phyloP scores from a whole-genome alignment of 2,113 vertebrate genomes.

The Xenopus laevis region DNA sequence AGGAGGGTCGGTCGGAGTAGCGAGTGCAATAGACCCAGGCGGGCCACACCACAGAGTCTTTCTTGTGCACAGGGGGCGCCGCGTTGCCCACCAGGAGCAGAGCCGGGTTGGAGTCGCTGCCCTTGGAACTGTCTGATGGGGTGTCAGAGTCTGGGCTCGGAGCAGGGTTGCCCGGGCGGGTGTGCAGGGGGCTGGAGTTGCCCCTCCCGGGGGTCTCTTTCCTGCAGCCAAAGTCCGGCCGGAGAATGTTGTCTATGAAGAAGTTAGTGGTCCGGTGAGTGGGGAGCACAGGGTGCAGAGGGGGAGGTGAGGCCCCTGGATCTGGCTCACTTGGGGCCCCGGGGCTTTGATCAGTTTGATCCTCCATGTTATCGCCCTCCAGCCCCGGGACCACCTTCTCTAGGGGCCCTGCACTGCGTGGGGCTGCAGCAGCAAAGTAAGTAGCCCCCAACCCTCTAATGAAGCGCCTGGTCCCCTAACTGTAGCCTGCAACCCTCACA shows the following conservation, averaged over 20 bases:
- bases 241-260: slow-evolving; percentile 93
- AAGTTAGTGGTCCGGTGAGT: slow-evolving; percentile 89
- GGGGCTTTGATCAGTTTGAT: slow-evolving; percentile 67
- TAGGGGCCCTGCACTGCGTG: neutral
- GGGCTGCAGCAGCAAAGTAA: neutral
- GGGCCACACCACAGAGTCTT: slow-evolving; percentile 87
- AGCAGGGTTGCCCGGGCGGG: slow-evolving; percentile 69
- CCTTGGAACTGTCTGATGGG: slow-evolving; percentile 81
- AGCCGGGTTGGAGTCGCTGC: slow-evolving; percentile 76
- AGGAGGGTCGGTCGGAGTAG: slow-evolving; percentile 96
- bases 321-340: slow-evolving; percentile 44
- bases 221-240: slow-evolving; percentile 91
- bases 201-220: slow-evolving; percentile 82
- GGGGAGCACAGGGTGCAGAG: slow-evolving; percentile 76
- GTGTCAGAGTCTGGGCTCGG: slow-evolving; percentile 80
- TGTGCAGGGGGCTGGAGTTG: slow-evolving; percentile 73
- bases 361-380: slow-evolving; percentile 64
- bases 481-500: too few relatives aligned
- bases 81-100: slow-evolving; percentile 76
- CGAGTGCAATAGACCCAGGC: slow-evolving; percentile 97
- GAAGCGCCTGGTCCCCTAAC: too few relatives aligned
- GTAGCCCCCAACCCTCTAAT: too few relatives aligned
- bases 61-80: slow-evolving; percentile 65
- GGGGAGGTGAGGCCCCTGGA: slow-evolving; percentile 68
- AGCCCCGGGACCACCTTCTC: slow-evolving; percentile 15